Percentiles rank a stretch among this genome's conserved stretches.
Conservation (phyloP, 2,797 vertebrate species). For the Molossus molossus region DNA sequence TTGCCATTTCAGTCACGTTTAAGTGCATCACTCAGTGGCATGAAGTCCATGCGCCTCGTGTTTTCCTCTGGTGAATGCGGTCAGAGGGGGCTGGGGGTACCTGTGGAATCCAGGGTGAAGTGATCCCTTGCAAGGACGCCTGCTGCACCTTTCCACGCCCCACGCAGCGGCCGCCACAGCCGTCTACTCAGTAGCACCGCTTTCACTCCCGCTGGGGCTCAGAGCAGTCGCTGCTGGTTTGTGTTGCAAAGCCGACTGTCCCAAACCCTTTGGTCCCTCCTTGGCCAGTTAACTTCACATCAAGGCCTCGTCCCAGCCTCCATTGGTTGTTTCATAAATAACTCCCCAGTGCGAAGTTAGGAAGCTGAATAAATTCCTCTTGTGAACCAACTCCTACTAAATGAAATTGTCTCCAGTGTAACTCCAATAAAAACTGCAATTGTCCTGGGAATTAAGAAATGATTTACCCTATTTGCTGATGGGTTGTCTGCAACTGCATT, state of each 20-base stretch:
- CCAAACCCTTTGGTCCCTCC: neutral
- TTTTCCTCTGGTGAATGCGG: neutral
- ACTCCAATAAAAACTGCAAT: neutral
- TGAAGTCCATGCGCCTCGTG: neutral
- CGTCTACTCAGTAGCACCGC: neutral
- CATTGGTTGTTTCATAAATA: conserved; percentile 2
- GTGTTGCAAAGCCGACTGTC: neutral
- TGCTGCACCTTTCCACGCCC: neutral
- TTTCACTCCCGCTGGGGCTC: neutral
- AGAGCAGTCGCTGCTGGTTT: neutral
- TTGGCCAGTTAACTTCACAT: neutral
- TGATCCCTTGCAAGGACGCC: neutral
- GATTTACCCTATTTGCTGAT: neutral
- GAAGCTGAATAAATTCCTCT: conserved; percentile 50
- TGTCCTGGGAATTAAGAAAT: neutral
- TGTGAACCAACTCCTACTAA: conserved; percentile 34
- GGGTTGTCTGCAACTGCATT: neutral
- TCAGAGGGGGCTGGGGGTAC: neutral
- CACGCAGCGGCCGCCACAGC: neutral
- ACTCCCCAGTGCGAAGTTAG: neutral
- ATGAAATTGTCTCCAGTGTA: neutral
- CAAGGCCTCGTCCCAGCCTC: neutral
- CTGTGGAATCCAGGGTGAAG: neutral
- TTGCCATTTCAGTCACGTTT: neutral
- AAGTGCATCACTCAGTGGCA: neutral